Percentiles rank a stretch among this genome's conserved stretches.
These are phyloP conservation scores for Calidris pygmaea DNA, from an alignment of 2,113 vertebrate species.

Conservation along the genomic window DNA sequence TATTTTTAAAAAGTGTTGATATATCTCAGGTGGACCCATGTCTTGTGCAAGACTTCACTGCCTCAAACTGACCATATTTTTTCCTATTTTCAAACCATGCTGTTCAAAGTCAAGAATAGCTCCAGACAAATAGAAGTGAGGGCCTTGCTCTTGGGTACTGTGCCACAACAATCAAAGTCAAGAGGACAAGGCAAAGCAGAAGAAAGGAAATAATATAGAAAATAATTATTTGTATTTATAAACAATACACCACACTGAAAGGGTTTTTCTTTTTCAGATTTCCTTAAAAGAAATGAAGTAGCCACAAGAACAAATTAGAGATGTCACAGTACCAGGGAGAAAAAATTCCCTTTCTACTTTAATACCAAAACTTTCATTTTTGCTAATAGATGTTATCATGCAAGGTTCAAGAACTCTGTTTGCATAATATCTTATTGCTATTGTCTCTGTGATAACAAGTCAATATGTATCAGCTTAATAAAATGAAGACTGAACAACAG, in stretches of 20 bases:
- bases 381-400: not conserved
- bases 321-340: not conserved
- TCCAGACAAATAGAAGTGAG: not conserved
- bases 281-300: not conserved
- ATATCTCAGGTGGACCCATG: not conserved
- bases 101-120: not conserved
- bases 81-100: not conserved
- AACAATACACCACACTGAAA: not conserved
- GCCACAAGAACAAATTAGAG: not conserved
- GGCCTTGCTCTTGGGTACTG: not conserved
- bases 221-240: not conserved
- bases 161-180: not conserved
- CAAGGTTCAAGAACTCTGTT: constrained; percentile 34
- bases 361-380: not conserved
- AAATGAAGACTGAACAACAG: constrained; percentile 62
- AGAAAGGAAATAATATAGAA: not conserved
- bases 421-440: constrained; percentile 48
- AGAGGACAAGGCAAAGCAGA: not conserved
- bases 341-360: not conserved
- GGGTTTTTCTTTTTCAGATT: not conserved
- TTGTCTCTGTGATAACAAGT: constrained; percentile 59
- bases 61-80: not conserved
- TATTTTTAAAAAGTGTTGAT: not conserved
- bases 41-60: not conserved
- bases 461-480: constrained; percentile 41